A percentile compares a stretch with the other conserved stretches of the same genome.
Conservation (phyloP, 1,140 invertebrate genomes). For the Zaprionus kolodkinae region DNA sequence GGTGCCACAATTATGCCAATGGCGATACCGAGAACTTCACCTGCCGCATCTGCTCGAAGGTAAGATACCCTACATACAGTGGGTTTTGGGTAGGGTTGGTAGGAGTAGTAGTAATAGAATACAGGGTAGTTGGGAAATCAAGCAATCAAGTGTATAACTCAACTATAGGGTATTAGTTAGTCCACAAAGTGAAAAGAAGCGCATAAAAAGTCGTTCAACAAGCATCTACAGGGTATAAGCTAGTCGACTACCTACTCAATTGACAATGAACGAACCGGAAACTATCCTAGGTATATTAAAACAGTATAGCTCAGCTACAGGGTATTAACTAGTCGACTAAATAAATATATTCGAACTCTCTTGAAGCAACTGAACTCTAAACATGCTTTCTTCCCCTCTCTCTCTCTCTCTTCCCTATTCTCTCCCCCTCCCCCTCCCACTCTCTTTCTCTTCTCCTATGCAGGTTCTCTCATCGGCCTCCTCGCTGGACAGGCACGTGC, state of each 20-base stretch:
- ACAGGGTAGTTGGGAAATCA: neutral
- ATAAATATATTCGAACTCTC: neutral
- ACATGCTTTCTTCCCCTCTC: neutral
- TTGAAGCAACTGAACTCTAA: neutral
- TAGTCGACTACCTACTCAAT: neutral
- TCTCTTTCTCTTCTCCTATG: neutral
- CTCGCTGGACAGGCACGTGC: slow-evolving; percentile 90
- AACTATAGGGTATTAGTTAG: slow-evolving; percentile 1
- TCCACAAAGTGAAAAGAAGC: neutral
- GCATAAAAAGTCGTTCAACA: no score
- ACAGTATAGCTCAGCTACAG: neutral
- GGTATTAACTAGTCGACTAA: neutral
- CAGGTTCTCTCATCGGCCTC: slow-evolving; percentile 90
- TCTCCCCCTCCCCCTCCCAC: neutral
- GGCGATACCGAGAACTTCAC: slow-evolving; percentile 85
- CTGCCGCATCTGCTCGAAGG: slow-evolving; percentile 86
- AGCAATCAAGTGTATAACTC: neutral
- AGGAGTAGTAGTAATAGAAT: neutral
- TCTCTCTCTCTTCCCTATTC: slow-evolving; percentile 3
- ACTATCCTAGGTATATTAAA: no score
- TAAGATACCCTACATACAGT: slow-evolving; percentile 47
- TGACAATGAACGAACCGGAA: neutral
- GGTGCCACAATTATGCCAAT: slow-evolving; percentile 87
- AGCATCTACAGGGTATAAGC: neutral
- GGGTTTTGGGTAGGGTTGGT: neutral